phyloP scores from a whole-genome alignment of 1,140 invertebrate genomes.

The Oryzaephilus surinamensis region DNA sequence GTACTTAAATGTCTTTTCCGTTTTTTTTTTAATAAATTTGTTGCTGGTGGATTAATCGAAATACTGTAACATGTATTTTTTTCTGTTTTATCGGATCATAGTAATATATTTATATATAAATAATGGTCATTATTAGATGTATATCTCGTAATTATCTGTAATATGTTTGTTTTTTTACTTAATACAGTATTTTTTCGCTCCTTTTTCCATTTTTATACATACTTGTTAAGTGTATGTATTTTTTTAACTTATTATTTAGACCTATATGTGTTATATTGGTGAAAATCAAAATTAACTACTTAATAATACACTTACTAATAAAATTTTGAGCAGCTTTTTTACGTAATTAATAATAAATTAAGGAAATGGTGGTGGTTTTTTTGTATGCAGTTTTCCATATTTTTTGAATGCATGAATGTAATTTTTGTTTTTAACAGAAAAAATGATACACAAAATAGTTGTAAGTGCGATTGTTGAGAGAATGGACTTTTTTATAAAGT shows the following conservation, averaged over 20 bases:
- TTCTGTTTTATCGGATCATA: too few relatives aligned
- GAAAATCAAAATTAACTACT: constrained; percentile 5
- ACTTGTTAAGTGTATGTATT: constrained; percentile 13
- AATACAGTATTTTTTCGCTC: constrained; percentile 13
- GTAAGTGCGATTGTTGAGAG: too few relatives aligned
- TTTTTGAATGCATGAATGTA: constrained; percentile 17
- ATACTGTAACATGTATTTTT: too few relatives aligned
- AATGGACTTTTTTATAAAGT: too few relatives aligned
- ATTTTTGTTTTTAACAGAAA: constrained; percentile 11
- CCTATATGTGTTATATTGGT: constrained; percentile 7
- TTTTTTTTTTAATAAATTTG: constrained; percentile 4
- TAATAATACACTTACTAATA: constrained; percentile 9
- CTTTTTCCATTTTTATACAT: constrained; percentile 13
- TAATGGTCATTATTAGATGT: constrained; percentile 14
- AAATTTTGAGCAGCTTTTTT: constrained; percentile 11
- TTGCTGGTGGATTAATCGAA: constrained; percentile 12
- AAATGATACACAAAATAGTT: too few relatives aligned
- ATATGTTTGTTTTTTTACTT: constrained; percentile 11
- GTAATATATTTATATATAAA: constrained; percentile 12
- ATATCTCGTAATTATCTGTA: constrained; percentile 8
- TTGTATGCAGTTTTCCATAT: too few relatives aligned
- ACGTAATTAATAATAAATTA: constrained; percentile 19
- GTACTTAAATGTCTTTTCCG: constrained; percentile 1
- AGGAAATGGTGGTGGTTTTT: constrained; percentile 25
- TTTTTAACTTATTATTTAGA: constrained; percentile 7